Conservation (phyloP, 2,113 vertebrate genomes). For the Paratilapia polleni region DNA sequence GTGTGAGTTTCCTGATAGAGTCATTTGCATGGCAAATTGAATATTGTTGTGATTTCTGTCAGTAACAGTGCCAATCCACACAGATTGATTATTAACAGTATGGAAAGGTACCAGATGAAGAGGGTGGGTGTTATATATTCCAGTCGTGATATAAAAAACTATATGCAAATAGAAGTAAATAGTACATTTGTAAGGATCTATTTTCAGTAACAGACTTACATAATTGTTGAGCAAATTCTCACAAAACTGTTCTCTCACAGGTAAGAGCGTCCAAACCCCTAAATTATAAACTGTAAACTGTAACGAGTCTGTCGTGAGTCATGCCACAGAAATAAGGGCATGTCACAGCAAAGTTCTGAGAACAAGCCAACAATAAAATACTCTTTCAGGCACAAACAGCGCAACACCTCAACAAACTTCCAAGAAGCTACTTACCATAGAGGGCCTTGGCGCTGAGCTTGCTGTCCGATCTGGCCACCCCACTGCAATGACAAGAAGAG, state of each 20-base stretch:
- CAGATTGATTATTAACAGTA: background rate
- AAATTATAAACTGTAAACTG: background rate
- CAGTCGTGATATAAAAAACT: background rate
- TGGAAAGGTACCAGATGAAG: background rate
- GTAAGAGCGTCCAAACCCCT: background rate
- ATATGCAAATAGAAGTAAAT: too few species aligned
- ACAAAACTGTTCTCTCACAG: background rate
- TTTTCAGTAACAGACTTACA: background rate
- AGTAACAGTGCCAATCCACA: conserved; percentile 17
- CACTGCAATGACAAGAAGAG: conserved; percentile 79
- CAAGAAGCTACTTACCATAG: conserved; percentile 75
- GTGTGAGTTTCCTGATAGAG: conserved; percentile 40
- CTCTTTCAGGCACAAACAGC: background rate
- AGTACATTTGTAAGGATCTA: background rate
- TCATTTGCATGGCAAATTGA: conserved; percentile 68
- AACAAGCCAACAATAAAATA: background rate
- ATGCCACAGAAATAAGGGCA: background rate
- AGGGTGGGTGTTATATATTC: background rate
- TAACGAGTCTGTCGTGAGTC: conserved; percentile 12
- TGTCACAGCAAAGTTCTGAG: background rate
- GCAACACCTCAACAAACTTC: background rate
- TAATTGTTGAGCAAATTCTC: background rate
- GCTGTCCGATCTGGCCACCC: conserved; percentile 83
- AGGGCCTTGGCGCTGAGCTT: conserved; percentile 85
- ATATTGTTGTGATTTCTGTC: conserved; percentile 49